A percentile compares a stretch with the other conserved stretches of the same genome.
Evolutionary conservation across 2,113 vertebrate species (phyloP).

Genomic region (Suricata suricatta): DNA sequence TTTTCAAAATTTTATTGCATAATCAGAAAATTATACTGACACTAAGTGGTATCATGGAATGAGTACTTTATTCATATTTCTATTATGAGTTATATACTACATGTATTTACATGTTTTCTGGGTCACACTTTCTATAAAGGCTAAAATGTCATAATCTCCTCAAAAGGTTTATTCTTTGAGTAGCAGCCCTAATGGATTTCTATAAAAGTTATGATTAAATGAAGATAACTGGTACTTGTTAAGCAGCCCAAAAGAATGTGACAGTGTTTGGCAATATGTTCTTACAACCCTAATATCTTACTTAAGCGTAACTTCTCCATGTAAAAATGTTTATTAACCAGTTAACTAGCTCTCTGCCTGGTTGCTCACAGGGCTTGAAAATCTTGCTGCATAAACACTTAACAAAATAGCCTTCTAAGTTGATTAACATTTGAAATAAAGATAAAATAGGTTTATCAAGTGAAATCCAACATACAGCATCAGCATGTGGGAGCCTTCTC

Average conservation of each 20-base stretch:
- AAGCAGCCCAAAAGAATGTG: background rate
- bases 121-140: background rate
- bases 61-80: background rate
- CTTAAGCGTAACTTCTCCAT: background rate
- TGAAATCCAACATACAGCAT: background rate
- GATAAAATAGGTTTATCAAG: constrained; percentile 42
- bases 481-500: constrained; percentile 18
- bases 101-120: background rate
- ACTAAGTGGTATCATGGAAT: background rate
- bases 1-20: background rate
- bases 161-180: background rate
- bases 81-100: background rate
- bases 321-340: constrained; percentile 17
- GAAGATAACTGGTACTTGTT: background rate
- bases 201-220: background rate
- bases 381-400: constrained; percentile 6
- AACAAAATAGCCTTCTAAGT: background rate
- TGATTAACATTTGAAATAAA: constrained; percentile 51
- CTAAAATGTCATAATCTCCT: background rate
- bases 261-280: background rate
- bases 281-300: background rate
- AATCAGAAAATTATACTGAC: constrained; percentile 3
- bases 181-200: background rate
- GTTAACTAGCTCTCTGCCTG: constrained; percentile 22
- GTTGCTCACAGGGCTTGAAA: constrained; percentile 6